phyloP scores from a whole-genome alignment of 64 coral and sea anemone genomes.

The Stylophora pistillata region DNA sequence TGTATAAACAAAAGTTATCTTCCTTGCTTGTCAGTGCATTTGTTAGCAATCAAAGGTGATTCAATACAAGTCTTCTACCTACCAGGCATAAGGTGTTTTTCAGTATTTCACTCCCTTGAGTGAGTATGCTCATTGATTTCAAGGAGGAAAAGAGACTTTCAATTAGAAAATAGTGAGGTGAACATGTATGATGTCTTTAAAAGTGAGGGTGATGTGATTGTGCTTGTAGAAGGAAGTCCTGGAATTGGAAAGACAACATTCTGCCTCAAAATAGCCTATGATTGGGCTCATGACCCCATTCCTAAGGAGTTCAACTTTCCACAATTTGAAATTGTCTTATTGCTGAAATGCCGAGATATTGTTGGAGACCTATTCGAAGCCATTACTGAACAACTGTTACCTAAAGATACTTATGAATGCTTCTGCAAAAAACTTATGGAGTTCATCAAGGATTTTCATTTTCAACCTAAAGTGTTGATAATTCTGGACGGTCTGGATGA shows the following conservation, averaged over 20 bases:
- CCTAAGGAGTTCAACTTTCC: neutral
- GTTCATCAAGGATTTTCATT: constrained; percentile 6
- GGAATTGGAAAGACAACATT: constrained; percentile 41
- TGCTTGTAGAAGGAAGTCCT: constrained; percentile 20
- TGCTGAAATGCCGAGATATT: constrained; percentile 37
- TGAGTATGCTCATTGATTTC: too few relatives aligned
- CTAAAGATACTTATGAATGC: neutral
- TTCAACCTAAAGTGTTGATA: constrained; percentile 7
- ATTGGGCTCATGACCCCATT: constrained; percentile 8
- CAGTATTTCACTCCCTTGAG: too few relatives aligned
- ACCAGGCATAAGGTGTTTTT: too few relatives aligned
- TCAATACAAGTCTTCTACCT: too few relatives aligned
- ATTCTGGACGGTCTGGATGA: constrained; percentile 34
- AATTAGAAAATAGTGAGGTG: neutral
- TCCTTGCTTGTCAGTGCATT: too few relatives aligned
- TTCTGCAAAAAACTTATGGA: neutral
- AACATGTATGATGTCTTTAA: neutral
- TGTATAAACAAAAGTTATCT: too few relatives aligned
- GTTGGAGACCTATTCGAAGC: constrained; percentile 28
- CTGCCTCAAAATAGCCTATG: constrained; percentile 36
- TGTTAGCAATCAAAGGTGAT: neutral
- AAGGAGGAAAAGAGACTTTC: neutral
- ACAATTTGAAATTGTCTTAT: neutral
- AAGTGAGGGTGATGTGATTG: neutral
- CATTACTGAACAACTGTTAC: constrained; percentile 3